A percentile compares a stretch with the other conserved stretches of the same genome.
phyloP scores from a whole-genome alignment of 2,113 vertebrate genomes.

The Pedetes capensis region DNA sequence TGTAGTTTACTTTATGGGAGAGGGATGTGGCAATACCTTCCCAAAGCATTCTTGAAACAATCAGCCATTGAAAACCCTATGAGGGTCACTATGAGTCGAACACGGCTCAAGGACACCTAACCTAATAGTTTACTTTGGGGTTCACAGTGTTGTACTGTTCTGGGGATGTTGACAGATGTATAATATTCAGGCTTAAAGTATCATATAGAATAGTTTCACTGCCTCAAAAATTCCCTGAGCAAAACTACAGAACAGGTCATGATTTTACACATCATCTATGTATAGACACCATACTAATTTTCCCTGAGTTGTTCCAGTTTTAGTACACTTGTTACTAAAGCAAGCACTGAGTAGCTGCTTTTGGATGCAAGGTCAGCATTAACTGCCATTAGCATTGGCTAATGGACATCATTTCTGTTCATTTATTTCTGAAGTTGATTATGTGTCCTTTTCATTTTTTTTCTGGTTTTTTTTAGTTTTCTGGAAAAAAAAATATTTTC shows the following conservation, averaged over 20 bases:
- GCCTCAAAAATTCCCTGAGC: not conserved
- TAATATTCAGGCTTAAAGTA: not conserved
- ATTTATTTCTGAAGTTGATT: constrained; percentile 4
- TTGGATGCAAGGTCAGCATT: not conserved
- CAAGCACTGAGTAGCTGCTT: not conserved
- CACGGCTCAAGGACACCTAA: too few species aligned
- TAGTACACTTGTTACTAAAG: not conserved
- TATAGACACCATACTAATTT: not conserved
- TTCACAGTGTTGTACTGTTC: not conserved
- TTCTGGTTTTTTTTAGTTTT: constrained; percentile 23
- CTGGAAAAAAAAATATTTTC: constrained; percentile 35
- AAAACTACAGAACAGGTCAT: not conserved
- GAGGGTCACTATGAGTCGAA: too few species aligned
- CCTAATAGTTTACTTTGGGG: not conserved
- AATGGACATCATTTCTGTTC: not conserved
- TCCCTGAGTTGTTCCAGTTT: not conserved
- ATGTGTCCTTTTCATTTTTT: not conserved
- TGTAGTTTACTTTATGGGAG: not conserved
- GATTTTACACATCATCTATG: not conserved
- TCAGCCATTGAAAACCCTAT: too few species aligned
- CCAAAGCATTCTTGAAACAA: too few species aligned
- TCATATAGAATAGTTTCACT: not conserved
- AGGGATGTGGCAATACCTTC: too few species aligned
- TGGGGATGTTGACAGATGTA: not conserved
- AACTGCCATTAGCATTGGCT: not conserved